phyloP scores from a whole-genome alignment of 2,797 vertebrate species.

The Rhinatrema bivittatum region DNA sequence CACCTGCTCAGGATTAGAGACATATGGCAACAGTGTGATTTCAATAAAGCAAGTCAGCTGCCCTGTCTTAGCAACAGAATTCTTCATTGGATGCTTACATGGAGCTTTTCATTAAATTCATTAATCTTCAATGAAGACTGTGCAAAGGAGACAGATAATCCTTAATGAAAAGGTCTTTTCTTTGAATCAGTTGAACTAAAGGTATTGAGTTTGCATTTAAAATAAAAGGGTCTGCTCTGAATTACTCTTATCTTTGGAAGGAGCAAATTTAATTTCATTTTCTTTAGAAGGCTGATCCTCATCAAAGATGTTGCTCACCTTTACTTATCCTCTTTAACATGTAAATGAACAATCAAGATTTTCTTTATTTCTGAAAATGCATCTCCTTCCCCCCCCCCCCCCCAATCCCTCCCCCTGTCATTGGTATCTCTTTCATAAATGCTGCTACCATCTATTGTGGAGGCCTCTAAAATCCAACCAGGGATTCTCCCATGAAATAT shows the following conservation, averaged over 20 bases:
- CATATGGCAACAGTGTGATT: slow-evolving; percentile 7
- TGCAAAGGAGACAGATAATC: slow-evolving; percentile 35
- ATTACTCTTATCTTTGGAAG: slow-evolving; percentile 21
- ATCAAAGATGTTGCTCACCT: too few relatives aligned
- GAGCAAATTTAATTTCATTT: slow-evolving; percentile 14
- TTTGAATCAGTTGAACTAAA: slow-evolving; percentile 18
- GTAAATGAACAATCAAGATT: too few relatives aligned
- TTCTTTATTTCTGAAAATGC: too few relatives aligned
- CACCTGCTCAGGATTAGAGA: slow-evolving; percentile 10
- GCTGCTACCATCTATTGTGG: not conserved
- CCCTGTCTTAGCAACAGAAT: slow-evolving; percentile 19
- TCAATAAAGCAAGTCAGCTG: slow-evolving; percentile 13
- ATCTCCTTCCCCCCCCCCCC: too few relatives aligned
- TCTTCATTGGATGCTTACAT: slow-evolving; percentile 22
- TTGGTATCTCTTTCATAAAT: not conserved
- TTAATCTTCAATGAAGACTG: slow-evolving; percentile 29
- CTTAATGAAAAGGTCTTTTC: slow-evolving; percentile 26
- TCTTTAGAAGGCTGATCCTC: slow-evolving; percentile 6
- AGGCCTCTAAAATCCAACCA: slow-evolving; percentile 14
- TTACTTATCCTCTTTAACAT: slow-evolving; percentile 2
- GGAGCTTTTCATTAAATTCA: slow-evolving; percentile 26
- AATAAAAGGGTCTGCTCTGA: slow-evolving; percentile 12
- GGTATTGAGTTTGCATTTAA: slow-evolving; percentile 18
- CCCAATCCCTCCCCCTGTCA: too few relatives aligned
- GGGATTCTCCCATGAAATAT: not conserved